Conservation (phyloP, 2,888 invertebrate genomes). For the Diplazon laetatorius region DNA sequence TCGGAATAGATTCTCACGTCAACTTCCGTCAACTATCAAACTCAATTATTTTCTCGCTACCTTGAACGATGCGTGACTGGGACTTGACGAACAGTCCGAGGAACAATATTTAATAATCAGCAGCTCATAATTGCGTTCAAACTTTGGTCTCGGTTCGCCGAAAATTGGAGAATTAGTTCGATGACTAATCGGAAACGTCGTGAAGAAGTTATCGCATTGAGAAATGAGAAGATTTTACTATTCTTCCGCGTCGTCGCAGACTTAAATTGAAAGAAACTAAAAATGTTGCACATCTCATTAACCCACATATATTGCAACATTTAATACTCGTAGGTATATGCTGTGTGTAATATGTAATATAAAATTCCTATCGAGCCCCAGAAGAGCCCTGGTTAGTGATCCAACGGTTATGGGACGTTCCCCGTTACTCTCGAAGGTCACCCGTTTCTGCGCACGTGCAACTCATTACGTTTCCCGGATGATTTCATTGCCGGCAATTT, state of each 20-base stretch:
- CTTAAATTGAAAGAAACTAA: not conserved
- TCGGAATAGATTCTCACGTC: slow-evolving; percentile 39
- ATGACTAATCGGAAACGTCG: not conserved
- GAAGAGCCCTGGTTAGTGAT: not conserved
- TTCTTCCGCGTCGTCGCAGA: not conserved
- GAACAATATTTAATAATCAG: slow-evolving; percentile 35
- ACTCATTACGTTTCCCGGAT: slow-evolving; percentile 26
- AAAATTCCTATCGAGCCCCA: slow-evolving; percentile 9
- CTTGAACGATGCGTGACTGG: not conserved
- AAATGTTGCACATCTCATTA: slow-evolving; percentile 1
- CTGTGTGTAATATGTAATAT: not conserved
- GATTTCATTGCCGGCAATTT: slow-evolving; percentile 43
- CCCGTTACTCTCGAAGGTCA: not conserved
- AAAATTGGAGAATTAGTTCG: slow-evolving; percentile 19
- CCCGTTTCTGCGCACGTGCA: too few species aligned
- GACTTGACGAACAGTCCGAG: slow-evolving; percentile 6
- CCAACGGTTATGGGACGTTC: not conserved
- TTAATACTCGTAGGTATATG: too few species aligned
- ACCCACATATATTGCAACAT: not conserved
- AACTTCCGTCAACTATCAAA: slow-evolving; percentile 36
- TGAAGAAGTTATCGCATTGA: not conserved
- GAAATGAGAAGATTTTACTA: slow-evolving; percentile 4
- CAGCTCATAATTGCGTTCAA: slow-evolving; percentile 31
- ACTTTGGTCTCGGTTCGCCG: slow-evolving; percentile 1
- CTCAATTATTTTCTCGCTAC: slow-evolving; percentile 19